phyloP scores from a whole-genome alignment of 2,888 invertebrate species.

The Tachina lurida region DNA sequence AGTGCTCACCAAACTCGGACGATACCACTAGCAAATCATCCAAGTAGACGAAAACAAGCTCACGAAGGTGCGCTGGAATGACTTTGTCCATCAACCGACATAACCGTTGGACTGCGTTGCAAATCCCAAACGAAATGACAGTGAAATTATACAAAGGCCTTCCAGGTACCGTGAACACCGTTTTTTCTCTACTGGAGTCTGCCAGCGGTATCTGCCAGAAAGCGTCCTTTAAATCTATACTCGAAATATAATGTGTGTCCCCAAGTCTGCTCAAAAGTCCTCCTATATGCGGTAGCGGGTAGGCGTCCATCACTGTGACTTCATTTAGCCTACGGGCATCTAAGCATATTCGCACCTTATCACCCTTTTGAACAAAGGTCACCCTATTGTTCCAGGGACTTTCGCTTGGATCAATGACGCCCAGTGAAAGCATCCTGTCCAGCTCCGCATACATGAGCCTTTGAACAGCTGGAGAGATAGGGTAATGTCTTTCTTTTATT shows the following conservation, averaged over 20 bases:
- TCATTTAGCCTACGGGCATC: constrained; percentile 55
- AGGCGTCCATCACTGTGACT: not conserved
- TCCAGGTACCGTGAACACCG: not conserved
- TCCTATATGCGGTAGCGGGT: constrained; percentile 48
- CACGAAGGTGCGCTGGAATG: no score
- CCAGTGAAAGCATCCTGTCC: no score
- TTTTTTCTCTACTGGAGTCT: no score
- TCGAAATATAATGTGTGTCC: constrained; percentile 59
- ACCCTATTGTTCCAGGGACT: constrained; percentile 51
- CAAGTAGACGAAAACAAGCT: not conserved
- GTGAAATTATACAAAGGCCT: not conserved
- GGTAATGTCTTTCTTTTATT: no score
- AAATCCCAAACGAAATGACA: not conserved
- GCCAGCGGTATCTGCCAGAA: no score
- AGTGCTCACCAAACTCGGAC: constrained; percentile 24
- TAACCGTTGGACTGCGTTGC: no score
- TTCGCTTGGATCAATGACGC: no score
- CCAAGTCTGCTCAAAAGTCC: constrained; percentile 63
- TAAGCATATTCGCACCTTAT: constrained; percentile 30
- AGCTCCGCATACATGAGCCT: no score
- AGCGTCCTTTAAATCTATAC: constrained; percentile 22
- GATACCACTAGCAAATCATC: constrained; percentile 43
- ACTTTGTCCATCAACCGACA: no score
- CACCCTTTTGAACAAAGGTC: constrained; percentile 26
- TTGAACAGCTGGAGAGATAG: no score